Base-by-base conservation (phyloP, 2,113 vertebrate genomes). In the Mus pahari region DNA sequence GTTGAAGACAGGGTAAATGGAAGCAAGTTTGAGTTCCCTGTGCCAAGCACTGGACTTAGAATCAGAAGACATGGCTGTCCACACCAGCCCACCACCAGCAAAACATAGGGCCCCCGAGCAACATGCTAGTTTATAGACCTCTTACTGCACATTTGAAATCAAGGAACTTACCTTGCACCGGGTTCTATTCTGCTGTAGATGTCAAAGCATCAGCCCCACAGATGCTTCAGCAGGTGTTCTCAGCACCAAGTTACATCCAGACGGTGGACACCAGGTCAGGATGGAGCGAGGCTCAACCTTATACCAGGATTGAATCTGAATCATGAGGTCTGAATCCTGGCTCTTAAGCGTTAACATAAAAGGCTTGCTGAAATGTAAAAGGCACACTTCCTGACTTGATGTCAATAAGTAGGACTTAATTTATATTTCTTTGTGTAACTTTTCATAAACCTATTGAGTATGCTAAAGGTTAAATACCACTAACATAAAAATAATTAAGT, bases 341-440 rank as follows among this genome's bases (percentile, higher is more conserved):
- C 8, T 84, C 71, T 50, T 45, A 53, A 12, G 13, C 36, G 7
- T n/a, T 26, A 24, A 19, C 75, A 58, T 74, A 50, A 62, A 64
- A 79, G 33, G 3, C 58, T 75, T 91, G 50, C 42, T 73, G 60
- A 84, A 33, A 71, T 79, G 70, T 22, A 55, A 93, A 64, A 45
- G 33, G 68, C 3, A 68, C 48, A 62, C 55, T 39, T 90, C 42
- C 66, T 88, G 58, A 73, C 77, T 62, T 60, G 87, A 64, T 70
- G 42, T 36, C 88, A 77, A 53, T 5, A 42, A 50, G 45, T 50
- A 92, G 12, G 55, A 75, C 66, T 68, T 60, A 60, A 31, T 64
- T 60, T 89, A 70, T 31, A n/a, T 88, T 90, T 91, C 28, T 89
- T 81, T 50, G 70, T 45, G 24, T 66, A 91, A 66, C 62, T 86